Percentiles rank a stretch among this genome's conserved stretches.
Evolutionary conservation across 2,888 invertebrate species (phyloP).

Genomic region (Eupithecia pulchellata): DNA sequence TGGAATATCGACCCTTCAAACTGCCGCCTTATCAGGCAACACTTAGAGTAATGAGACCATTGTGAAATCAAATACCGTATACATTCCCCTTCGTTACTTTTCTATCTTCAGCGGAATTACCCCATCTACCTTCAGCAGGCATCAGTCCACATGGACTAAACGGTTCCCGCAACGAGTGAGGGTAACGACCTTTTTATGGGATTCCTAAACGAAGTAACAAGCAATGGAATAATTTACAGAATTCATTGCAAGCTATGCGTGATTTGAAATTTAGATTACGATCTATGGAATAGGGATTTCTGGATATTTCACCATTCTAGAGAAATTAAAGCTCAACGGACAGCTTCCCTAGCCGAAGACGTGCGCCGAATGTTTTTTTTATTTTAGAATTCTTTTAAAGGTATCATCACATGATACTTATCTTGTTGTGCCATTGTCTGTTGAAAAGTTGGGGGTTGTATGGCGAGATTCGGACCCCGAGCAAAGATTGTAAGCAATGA

Average conservation of each 20-base stretch:
- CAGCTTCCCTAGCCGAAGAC: neutral
- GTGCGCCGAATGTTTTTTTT: neutral
- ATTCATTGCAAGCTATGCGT: constrained; percentile 16
- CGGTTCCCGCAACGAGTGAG: constrained; percentile 24
- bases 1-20: neutral
- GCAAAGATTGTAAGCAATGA: neutral
- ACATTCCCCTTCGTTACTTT: neutral
- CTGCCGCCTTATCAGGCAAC: neutral
- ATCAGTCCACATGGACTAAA: constrained; percentile 30
- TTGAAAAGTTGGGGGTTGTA: neutral
- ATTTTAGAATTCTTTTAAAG: neutral
- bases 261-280: constrained; percentile 25
- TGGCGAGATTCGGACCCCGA: neutral
- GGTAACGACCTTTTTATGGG: constrained; percentile 31
- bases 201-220: constrained; percentile 31
- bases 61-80: neutral
- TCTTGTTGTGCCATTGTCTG: no score
- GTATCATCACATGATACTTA: no score
- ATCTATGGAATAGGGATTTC: constrained; percentile 7
- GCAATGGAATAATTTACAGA: constrained; percentile 23
- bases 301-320: neutral
- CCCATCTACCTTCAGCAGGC: neutral
- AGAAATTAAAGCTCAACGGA: neutral
- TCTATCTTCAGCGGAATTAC: neutral
- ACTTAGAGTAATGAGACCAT: neutral